phyloP scores from a whole-genome alignment of 2,888 invertebrate species.

The Drosophila sordidula region DNA sequence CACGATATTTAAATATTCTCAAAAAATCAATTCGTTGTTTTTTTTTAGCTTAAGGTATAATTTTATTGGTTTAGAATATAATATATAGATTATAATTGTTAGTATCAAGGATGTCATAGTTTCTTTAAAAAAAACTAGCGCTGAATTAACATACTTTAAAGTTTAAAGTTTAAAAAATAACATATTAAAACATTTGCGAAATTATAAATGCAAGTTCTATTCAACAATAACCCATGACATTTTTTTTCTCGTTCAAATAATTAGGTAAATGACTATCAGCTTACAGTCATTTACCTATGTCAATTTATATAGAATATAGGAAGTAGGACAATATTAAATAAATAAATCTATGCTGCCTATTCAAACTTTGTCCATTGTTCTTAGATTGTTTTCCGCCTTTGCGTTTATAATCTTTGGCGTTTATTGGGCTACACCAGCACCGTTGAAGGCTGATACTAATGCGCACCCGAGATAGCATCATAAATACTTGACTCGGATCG shows the following conservation, averaged over 20 bases:
- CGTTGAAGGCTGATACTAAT: conserved; percentile 57
- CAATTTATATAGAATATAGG: background rate
- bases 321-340: background rate
- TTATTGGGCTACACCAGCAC: conserved; percentile 84
- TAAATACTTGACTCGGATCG: conserved; percentile 87
- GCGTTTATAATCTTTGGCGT: conserved; percentile 59
- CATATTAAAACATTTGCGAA: conserved; percentile 11
- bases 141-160: background rate
- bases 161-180: background rate
- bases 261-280: too few species aligned
- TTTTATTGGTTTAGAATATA: conserved; percentile 35
- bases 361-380: background rate
- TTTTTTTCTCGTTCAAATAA: background rate
- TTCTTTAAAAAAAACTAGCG: background rate
- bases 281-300: too few species aligned
- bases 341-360: background rate
- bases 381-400: background rate
- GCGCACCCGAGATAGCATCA: conserved; percentile 79
- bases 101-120: conserved; percentile 12
- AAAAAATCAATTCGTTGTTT: too few species aligned
- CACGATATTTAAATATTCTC: too few species aligned
- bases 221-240: too few species aligned
- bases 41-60: conserved; percentile 46
- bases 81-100: conserved; percentile 38
- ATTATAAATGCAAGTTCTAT: conserved; percentile 17